phyloP scores from a whole-genome alignment of 2,113 vertebrate genomes.

The Parotia lawesii region DNA sequence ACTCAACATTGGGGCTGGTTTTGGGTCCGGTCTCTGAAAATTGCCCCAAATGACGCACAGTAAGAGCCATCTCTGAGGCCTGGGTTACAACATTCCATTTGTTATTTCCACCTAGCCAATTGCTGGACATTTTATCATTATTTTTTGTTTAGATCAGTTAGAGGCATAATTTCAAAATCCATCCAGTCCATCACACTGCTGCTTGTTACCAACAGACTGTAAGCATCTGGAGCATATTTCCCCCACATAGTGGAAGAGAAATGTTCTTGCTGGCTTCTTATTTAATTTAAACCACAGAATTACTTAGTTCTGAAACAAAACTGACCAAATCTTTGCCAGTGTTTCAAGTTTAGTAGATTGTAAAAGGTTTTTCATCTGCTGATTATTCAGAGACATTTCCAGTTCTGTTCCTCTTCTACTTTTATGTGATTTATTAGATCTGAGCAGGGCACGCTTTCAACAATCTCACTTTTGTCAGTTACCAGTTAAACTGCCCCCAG shows the following conservation, averaged over 20 bases:
- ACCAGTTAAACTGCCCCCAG: not conserved
- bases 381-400: not conserved
- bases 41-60: not conserved
- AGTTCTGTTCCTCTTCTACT: not conserved
- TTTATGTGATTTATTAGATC: not conserved
- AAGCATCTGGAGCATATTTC: not conserved
- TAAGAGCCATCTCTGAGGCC: not conserved
- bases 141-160: not conserved
- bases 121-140: not conserved
- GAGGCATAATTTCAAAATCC: not conserved
- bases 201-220: not conserved
- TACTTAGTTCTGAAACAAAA: not conserved
- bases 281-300: not conserved
- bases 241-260: not conserved
- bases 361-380: not conserved
- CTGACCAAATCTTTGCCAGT: not conserved
- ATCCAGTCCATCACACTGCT: not conserved
- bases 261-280: not conserved
- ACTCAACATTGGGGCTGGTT: not conserved
- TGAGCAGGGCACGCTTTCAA: not conserved
- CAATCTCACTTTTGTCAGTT: not conserved
- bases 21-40: not conserved
- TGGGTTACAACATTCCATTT: not conserved
- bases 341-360: not conserved
- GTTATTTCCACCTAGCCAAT: not conserved